Conservation (phyloP, 2,797 vertebrate genomes). For the Denticeps clupeoides region DNA sequence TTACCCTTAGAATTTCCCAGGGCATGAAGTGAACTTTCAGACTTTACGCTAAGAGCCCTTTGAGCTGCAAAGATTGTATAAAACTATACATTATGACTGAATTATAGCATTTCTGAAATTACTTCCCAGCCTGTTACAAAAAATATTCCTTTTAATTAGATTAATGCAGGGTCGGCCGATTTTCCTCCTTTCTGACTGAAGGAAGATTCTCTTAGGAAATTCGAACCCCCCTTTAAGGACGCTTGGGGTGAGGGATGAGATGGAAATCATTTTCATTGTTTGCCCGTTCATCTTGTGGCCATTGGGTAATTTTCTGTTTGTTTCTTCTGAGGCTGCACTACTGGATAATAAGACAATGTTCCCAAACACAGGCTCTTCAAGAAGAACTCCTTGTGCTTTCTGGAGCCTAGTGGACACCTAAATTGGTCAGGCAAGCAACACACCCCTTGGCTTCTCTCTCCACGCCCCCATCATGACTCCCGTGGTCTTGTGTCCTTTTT, state of each 20-base stretch:
- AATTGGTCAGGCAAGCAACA: conserved; percentile 33
- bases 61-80: no score
- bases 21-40: no score
- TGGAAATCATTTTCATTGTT: conserved; percentile 5
- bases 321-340: conserved; percentile 1
- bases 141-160: no score
- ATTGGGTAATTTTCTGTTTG: neutral
- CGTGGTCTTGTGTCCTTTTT: conserved; percentile 68
- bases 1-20: no score
- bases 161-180: no score
- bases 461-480: conserved; percentile 37
- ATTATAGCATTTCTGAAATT: no score
- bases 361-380: conserved; percentile 10
- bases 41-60: no score
- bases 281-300: conserved; percentile 1
- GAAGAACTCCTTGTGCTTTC: conserved; percentile 19
- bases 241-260: neutral
- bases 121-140: no score
- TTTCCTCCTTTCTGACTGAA: neutral
- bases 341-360: neutral
- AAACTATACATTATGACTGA: no score
- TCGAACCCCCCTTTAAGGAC: neutral
- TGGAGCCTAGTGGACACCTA: conserved; percentile 25
- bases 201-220: conserved; percentile 5
- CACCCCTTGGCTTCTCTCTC: conserved; percentile 35